These are phyloP conservation scores for Drosophila meridiana DNA, from an alignment of 2,888 invertebrate genomes.

Conservation along the genomic window DNA sequence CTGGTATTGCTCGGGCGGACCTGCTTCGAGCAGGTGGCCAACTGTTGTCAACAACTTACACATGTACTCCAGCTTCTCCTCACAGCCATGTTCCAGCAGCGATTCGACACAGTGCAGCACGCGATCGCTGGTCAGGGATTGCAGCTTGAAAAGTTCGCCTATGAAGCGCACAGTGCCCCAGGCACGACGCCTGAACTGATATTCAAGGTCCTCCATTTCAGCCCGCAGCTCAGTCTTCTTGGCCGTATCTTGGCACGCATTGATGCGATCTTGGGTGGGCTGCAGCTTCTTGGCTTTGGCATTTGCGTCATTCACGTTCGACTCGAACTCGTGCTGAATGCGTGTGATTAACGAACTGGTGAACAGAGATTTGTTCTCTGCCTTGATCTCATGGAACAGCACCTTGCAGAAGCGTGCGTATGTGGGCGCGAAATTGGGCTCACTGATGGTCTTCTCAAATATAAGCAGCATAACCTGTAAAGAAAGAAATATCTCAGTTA, in stretches of 20 bases:
- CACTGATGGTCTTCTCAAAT: constrained; percentile 84
- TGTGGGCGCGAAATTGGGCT: constrained; percentile 83
- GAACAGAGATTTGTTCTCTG: constrained; percentile 77
- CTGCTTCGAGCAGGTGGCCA: constrained; percentile 77
- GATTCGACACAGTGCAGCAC: constrained; percentile 80
- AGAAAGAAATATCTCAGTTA: neutral
- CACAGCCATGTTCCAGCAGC: constrained; percentile 78
- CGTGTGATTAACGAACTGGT: constrained; percentile 75
- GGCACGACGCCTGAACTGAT: constrained; percentile 83
- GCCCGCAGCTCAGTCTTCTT: constrained; percentile 80
- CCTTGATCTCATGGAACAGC: constrained; percentile 81
- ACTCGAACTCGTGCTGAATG: constrained; percentile 82
- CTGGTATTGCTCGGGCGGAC: constrained; percentile 53
- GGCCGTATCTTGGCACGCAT: constrained; percentile 66
- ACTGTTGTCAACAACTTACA: constrained; percentile 83
- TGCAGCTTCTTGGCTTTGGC: constrained; percentile 81
- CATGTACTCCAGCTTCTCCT: constrained; percentile 84
- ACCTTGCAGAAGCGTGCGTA: constrained; percentile 84
- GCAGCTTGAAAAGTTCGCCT: constrained; percentile 82
- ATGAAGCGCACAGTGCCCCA: constrained; percentile 84
- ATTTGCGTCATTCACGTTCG: constrained; percentile 83
- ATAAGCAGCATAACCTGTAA: constrained; percentile 82
- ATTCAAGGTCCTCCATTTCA: constrained; percentile 82
- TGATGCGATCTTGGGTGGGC: constrained; percentile 76
- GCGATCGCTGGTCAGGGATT: constrained; percentile 76